phyloP scores from a whole-genome alignment of 2,888 invertebrate species.

The Isoperla grammatica region DNA sequence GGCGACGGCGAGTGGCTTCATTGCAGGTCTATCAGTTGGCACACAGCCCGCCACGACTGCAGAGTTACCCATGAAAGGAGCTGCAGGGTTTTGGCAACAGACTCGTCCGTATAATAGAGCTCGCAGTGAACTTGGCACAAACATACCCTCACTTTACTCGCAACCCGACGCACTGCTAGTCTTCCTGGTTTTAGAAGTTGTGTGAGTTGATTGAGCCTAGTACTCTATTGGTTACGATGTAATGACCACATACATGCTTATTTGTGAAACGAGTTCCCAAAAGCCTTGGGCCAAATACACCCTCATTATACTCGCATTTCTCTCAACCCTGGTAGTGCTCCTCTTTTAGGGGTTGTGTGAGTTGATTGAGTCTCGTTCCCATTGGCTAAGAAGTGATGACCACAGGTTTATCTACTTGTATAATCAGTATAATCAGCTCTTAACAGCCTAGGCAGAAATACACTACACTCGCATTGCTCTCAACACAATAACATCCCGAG shows the following conservation, averaged over 20 bases:
- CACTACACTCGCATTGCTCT: neutral
- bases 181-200: too few relatives aligned
- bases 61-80: constrained; percentile 10
- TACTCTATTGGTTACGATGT: too few relatives aligned
- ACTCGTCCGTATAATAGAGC: constrained; percentile 11
- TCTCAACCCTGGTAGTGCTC: too few relatives aligned
- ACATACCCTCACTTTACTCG: neutral
- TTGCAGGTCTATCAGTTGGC: constrained; percentile 5
- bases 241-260: too few relatives aligned
- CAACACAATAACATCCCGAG: too few relatives aligned
- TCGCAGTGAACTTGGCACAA: constrained; percentile 16
- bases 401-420: too few relatives aligned
- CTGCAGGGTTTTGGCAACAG: constrained; percentile 10
- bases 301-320: neutral
- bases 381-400: too few relatives aligned
- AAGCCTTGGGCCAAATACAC: constrained; percentile 10
- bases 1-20: neutral
- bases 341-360: too few relatives aligned
- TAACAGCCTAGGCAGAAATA: constrained; percentile 11
- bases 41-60: neutral
- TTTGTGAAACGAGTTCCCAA: constrained; percentile 5
- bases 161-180: too few relatives aligned
- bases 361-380: too few relatives aligned
- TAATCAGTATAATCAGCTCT: too few relatives aligned
- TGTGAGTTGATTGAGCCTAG: too few relatives aligned